Base-by-base conservation (phyloP, 1,140 invertebrate genomes). In the Plodia interpunctella region DNA sequence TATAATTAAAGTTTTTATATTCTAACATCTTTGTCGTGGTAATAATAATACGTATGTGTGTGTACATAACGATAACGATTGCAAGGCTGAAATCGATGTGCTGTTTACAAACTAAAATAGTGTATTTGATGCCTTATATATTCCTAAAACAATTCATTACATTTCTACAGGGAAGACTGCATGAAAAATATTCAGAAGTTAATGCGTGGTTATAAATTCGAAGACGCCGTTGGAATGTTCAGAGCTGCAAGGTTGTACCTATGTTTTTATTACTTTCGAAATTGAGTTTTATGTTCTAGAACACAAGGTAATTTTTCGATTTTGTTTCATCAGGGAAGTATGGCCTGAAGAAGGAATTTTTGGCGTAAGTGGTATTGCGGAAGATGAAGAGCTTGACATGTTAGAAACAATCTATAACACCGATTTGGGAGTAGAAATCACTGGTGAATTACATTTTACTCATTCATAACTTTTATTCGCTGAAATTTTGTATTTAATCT, bases 141-240 rank as follows among this genome's bases (percentile, higher is more conserved):
- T 35, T 35, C 9, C 32, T 35, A 35, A 13, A 56, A 49, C 11
- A 20, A 25, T 60, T 60, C 50, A 52, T 72, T 65, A 70, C 62
- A 76, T 72, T 68, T 70, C 91, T 91, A 68, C 86, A 97, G 96
- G 82, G 90, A 92, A 55, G 93, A 96, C 71, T 96, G 97, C 9
- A 97, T 98, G 94, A 94, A 95, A 78, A 94, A 92, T 70, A 96
- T 98, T 66, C 96, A 98, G 77, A 93, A 92, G 70, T 88, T 93
- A 21, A 83, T 99, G 70, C 92, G 94, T 21, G 90, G 92, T 18
- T 92, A 92, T 30, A 92, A 95, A 64, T 91, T 94, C 64, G 94
- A 94, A 76, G 91, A 94, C 73, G 96, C 96, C 11, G 90, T 98
- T 32, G 94, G 94, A 30, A 91, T 98, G 44, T 91, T 98, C 58